Conservation (phyloP, 2,113 vertebrate genomes). For the Panurus biarmicus region DNA sequence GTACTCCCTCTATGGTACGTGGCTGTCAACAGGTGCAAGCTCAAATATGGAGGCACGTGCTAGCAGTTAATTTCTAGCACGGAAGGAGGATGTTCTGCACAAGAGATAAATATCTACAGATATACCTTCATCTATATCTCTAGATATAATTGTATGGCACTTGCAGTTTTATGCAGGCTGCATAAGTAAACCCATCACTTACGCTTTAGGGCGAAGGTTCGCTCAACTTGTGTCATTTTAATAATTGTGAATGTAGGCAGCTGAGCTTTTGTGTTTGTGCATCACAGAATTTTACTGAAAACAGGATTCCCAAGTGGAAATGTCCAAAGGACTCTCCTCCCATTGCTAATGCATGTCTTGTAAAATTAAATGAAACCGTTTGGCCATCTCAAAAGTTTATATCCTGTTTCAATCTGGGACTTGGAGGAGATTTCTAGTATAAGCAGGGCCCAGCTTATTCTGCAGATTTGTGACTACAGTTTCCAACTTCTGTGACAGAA, state of each 20-base stretch:
- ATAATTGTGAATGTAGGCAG: slow-evolving; percentile 63
- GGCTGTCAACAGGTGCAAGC: slow-evolving; percentile 17
- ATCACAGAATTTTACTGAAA: slow-evolving; percentile 74
- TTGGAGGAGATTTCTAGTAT: slow-evolving; percentile 38
- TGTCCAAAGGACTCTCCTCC: slow-evolving; percentile 72
- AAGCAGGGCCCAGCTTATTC: slow-evolving; percentile 44
- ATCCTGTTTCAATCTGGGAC: slow-evolving; percentile 55
- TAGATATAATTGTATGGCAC: slow-evolving; percentile 35
- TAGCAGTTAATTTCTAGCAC: not conserved
- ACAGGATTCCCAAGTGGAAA: slow-evolving; percentile 74
- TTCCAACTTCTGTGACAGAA: slow-evolving; percentile 50
- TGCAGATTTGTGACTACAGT: slow-evolving; percentile 47
- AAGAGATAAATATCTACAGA: slow-evolving; percentile 45
- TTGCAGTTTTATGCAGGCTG: slow-evolving; percentile 68
- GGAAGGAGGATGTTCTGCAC: slow-evolving; percentile 38
- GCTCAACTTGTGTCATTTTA: slow-evolving; percentile 47
- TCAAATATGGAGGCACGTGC: not conserved
- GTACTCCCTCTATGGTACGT: slow-evolving; percentile 32
- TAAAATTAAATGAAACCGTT: slow-evolving; percentile 44
- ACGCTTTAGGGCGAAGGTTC: slow-evolving; percentile 44
- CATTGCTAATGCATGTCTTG: slow-evolving; percentile 60
- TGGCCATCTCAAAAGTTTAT: slow-evolving; percentile 58
- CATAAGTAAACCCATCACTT: slow-evolving; percentile 61
- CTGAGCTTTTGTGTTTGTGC: slow-evolving; percentile 71
- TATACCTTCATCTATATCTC: slow-evolving; percentile 49